These are phyloP conservation scores for Idris sp. DNA, from an alignment of 1,140 invertebrate species.

Conservation along the genomic window DNA sequence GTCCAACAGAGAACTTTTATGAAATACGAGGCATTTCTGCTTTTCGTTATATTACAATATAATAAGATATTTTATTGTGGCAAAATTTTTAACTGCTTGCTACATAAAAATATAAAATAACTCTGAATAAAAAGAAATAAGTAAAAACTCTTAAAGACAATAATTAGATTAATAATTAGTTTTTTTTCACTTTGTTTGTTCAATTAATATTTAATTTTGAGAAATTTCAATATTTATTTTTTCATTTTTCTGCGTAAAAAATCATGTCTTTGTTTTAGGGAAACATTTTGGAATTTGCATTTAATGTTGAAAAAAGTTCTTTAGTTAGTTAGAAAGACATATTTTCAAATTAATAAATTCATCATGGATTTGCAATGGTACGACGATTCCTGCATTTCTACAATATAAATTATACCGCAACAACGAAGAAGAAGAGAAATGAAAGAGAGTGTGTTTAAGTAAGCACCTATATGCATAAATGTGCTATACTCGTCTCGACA, in stretches of 20 bases:
- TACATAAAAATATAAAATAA: neutral
- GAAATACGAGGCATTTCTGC: constrained; percentile 61
- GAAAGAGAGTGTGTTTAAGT: constrained; percentile 20
- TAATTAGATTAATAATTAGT: too few relatives aligned
- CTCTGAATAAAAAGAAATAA: neutral
- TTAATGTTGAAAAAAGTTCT: too few relatives aligned
- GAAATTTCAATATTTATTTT: too few relatives aligned
- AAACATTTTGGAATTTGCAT: too few relatives aligned
- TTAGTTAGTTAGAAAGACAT: too few relatives aligned
- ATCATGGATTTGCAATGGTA: neutral
- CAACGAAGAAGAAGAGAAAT: neutral
- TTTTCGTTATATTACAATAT: constrained; percentile 60
- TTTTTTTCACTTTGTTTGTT: too few relatives aligned
- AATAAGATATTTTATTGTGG: constrained; percentile 54
- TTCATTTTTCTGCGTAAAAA: too few relatives aligned
- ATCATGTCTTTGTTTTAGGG: too few relatives aligned
- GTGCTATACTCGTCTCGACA: constrained; percentile 68
- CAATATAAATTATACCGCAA: constrained; percentile 18
- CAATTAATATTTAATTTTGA: too few relatives aligned
- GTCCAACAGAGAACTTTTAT: constrained; percentile 65
- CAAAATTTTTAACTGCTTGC: constrained; percentile 43
- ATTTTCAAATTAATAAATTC: too few relatives aligned
- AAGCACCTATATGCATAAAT: constrained; percentile 69
- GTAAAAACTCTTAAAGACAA: too few relatives aligned
- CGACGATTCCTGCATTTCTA: neutral